phyloP scores from a whole-genome alignment of 2,888 invertebrate genomes.

The Subacronicta megacephala region DNA sequence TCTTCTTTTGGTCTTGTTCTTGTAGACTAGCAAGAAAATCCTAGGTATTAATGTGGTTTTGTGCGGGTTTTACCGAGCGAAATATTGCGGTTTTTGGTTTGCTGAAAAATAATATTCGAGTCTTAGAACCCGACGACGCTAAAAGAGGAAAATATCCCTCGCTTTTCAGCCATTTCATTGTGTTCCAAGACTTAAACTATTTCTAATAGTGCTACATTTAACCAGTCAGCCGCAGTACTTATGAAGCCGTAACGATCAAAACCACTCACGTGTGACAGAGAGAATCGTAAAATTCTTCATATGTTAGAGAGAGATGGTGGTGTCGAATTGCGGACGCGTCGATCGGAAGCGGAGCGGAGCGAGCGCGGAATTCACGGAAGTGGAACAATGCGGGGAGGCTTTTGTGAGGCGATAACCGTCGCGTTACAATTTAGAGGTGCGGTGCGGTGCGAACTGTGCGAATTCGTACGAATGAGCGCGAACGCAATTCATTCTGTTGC shows the following conservation, averaged over 20 bases:
- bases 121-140: background rate
- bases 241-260: conserved; percentile 44
- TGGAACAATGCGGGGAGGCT: conserved; percentile 59
- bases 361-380: conserved; percentile 57
- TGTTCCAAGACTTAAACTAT: conserved; percentile 20
- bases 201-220: conserved; percentile 43
- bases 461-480: conserved; percentile 22
- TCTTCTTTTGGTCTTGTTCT: conserved; percentile 22
- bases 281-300: conserved; percentile 13
- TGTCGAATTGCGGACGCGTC: conserved; percentile 43
- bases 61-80: conserved; percentile 15
- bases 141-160: conserved; percentile 4
- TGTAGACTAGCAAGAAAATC: conserved; percentile 20
- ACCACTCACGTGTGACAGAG: conserved; percentile 28
- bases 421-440: conserved; percentile 52
- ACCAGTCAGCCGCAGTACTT: conserved; percentile 34
- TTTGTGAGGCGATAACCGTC: conserved; percentile 61
- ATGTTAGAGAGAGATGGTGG: conserved; percentile 32
- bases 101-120: conserved; percentile 7
- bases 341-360: conserved; percentile 59
- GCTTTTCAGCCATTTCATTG: conserved; percentile 3
- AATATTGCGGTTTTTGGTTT: conserved; percentile 12
- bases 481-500: conserved; percentile 30
- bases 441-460: conserved; percentile 30
- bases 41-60: conserved; percentile 44